These are phyloP conservation scores for Ariopsis seemanni DNA, from an alignment of 2,113 vertebrate genomes.

Conservation along the genomic window DNA sequence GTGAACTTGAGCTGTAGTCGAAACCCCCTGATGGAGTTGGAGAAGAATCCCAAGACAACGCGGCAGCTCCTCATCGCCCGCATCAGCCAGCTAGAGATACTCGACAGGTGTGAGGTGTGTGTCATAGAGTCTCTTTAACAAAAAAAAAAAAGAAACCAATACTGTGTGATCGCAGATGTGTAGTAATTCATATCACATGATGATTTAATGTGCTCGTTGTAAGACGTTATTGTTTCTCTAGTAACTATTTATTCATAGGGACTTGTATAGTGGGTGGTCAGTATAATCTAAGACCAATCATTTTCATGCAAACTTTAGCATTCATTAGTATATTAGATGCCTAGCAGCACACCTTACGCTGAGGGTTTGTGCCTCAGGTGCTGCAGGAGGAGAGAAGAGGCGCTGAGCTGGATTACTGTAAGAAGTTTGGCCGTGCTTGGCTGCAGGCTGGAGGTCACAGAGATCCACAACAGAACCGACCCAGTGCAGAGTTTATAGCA, in stretches of 20 bases:
- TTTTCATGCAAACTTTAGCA: background rate
- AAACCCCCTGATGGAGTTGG: constrained; percentile 76
- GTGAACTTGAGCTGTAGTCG: constrained; percentile 73
- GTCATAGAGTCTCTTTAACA: background rate
- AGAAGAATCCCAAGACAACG: constrained; percentile 71
- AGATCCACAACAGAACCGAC: constrained; percentile 69
- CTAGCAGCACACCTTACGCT: background rate
- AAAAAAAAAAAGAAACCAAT: background rate
- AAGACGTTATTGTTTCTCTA: background rate
- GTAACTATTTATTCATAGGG: background rate
- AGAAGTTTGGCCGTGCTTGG: constrained; percentile 87
- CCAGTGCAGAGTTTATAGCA: constrained; percentile 72
- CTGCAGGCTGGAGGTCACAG: constrained; percentile 79
- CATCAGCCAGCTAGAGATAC: constrained; percentile 71
- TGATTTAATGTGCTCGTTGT: background rate
- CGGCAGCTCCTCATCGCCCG: constrained; percentile 85
- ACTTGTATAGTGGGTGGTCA: background rate
- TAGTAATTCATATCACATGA: background rate
- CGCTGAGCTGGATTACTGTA: constrained; percentile 92
- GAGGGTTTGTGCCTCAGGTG: constrained; percentile 70
- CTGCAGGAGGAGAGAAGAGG: constrained; percentile 77
- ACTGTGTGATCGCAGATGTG: background rate
- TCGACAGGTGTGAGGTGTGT: constrained; percentile 69
- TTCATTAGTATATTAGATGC: background rate
- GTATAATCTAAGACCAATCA: background rate